Evolutionary conservation across 2,113 vertebrate genomes (phyloP), one percentile per base, ranked within the genome.

Genomic region (Cyanoramphus novaezelandiae): DNA sequence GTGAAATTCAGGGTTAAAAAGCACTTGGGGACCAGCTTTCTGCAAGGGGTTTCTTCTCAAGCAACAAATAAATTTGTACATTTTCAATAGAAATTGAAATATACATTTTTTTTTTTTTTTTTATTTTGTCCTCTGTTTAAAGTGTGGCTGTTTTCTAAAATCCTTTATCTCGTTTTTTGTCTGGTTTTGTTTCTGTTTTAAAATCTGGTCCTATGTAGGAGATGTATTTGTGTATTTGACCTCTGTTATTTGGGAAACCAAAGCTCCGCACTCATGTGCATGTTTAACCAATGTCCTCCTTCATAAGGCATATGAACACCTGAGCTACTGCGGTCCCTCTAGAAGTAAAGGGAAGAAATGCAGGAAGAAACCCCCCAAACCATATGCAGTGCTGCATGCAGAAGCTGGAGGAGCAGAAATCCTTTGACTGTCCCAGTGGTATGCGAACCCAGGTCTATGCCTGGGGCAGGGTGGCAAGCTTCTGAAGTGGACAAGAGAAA

Each of bases 401-500:
- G 55, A 24, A 52, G 41, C 27, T 43, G 39, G 17, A 17, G 62
- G 24, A 78, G 60, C 64, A 72, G 52, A n/a, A 72, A 11, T 11
- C 18, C 11, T 10, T 0, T 2, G 14, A 3, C 25, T 0, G 2
- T 19, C 28, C 13, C 18, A 5, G n/a, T 9, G 31, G 14, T 11
- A 8, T 17, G 2, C 1, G 3, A 17, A 11, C 47, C 41, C 47
- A 5, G 47, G 31, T 27, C 35, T 33, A 29, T 37, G 27, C 68
- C 68, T 39, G n/a, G 27, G 27, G 13, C 57, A 37, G 55, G 39
- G 25, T 35, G n/a, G 27, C 49, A 44, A 55, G 53, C 62, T 46
- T 29, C 41, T 67, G 37, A 49, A 35, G 41, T 5, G 25, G 44
- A 53, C 49, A 37, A 37, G 11, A 35, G 18, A n/a, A 52, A n/a